Percentiles rank a stretch among this genome's conserved stretches.
Evolutionary conservation across 2,888 invertebrate species (phyloP).

Genomic region (Hyposoter dolosus): DNA sequence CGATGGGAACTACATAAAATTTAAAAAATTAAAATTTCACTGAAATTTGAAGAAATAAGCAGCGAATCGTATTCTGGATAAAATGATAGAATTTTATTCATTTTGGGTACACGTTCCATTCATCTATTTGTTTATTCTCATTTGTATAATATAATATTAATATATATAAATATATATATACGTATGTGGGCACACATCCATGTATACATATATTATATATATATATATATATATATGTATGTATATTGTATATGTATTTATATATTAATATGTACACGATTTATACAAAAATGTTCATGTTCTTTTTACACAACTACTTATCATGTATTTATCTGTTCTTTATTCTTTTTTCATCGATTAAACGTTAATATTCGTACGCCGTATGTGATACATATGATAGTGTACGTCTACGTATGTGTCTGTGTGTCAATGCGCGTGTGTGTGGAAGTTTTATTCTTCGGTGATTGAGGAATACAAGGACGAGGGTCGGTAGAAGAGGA

Average conservation of each 20-base stretch:
- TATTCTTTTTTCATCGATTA: slow-evolving; percentile 49
- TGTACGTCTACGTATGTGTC: slow-evolving; percentile 36
- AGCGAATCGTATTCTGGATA: background rate
- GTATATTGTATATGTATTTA: slow-evolving; percentile 73
- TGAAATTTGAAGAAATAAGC: background rate
- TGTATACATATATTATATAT: slow-evolving; percentile 77
- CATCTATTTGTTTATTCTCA: slow-evolving; percentile 72
- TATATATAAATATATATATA: slow-evolving; percentile 71
- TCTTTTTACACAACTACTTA: slow-evolving; percentile 82
- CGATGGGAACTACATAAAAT: background rate
- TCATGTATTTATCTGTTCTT: slow-evolving; percentile 65
- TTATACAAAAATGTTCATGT: slow-evolving; percentile 83
- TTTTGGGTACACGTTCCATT: slow-evolving; percentile 73
- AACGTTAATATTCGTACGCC: slow-evolving; percentile 61
- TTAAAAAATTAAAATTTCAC: background rate
- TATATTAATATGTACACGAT: slow-evolving; percentile 83
- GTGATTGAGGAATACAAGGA: slow-evolving; percentile 63
- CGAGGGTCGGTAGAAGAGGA: slow-evolving; percentile 40
- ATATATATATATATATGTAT: slow-evolving; percentile 74
- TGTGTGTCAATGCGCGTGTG: slow-evolving; percentile 38
- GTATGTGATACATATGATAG: slow-evolving; percentile 31
- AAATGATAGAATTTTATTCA: slow-evolving; percentile 31
- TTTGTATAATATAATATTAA: slow-evolving; percentile 70
- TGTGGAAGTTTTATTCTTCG: slow-evolving; percentile 30
- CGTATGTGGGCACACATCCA: slow-evolving; percentile 73